These are phyloP conservation scores for Eidolon dupreanum DNA, from an alignment of 2,797 vertebrate species.

Conservation along the genomic window DNA sequence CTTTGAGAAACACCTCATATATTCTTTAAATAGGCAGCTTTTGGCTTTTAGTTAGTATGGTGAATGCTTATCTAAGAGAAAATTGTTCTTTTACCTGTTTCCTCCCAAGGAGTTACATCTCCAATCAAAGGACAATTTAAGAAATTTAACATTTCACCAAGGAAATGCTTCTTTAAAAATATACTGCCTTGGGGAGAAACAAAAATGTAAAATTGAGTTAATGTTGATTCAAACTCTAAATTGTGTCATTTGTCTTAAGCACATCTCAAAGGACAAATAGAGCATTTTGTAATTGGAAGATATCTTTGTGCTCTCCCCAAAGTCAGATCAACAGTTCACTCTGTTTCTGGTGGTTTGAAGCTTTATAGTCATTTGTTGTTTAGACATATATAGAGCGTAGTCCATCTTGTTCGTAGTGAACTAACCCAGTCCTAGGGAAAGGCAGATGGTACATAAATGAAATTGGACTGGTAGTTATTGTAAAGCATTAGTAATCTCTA, in stretches of 20 bases:
- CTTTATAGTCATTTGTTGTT: background rate
- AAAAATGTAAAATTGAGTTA: conserved; percentile 11
- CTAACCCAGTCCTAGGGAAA: background rate
- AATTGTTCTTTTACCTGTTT: background rate
- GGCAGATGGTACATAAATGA: background rate
- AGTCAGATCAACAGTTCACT: background rate
- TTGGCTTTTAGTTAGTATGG: background rate
- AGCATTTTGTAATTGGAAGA: conserved; percentile 10
- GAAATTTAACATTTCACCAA: background rate
- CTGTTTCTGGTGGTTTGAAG: background rate
- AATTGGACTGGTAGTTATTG: background rate
- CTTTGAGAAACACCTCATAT: conserved; percentile 4
- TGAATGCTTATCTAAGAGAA: background rate
- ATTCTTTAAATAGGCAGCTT: background rate
- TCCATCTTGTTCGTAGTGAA: background rate
- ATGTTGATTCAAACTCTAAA: conserved; percentile 2
- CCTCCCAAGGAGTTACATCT: background rate
- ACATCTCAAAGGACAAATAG: background rate
- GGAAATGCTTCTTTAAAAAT: conserved; percentile 36
- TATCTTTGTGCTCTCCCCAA: background rate
- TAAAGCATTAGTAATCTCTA: background rate
- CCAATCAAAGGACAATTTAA: background rate
- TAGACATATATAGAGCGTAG: background rate
- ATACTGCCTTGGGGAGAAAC: background rate
- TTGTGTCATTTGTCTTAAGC: background rate